Evolutionary conservation across 2,888 invertebrate genomes (phyloP).

Genomic region (Calameuta idolon): DNA sequence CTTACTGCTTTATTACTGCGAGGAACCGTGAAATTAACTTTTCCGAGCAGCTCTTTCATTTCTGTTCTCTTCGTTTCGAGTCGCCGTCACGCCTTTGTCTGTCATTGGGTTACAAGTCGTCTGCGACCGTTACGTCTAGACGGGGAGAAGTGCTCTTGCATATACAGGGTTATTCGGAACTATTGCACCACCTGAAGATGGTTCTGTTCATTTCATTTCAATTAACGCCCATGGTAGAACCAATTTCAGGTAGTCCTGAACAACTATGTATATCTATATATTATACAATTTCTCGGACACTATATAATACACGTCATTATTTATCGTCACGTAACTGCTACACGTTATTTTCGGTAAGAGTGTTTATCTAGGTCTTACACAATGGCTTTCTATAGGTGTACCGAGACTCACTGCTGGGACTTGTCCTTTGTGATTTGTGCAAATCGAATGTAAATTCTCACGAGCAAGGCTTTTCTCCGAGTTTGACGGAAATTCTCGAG

Average conservation of each 20-base stretch:
- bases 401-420: not conserved
- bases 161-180: too few relatives aligned
- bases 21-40: slow-evolving; percentile 15
- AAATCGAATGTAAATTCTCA: not conserved
- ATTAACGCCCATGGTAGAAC: too few relatives aligned
- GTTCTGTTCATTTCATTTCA: too few relatives aligned
- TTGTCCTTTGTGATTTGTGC: not conserved
- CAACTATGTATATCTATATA: too few relatives aligned
- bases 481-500: not conserved
- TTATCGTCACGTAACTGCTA: not conserved
- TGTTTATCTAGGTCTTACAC: not conserved
- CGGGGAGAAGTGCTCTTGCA: not conserved
- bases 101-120: not conserved
- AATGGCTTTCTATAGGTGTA: not conserved
- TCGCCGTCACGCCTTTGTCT: not conserved
- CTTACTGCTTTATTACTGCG: slow-evolving; percentile 10
- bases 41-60: not conserved
- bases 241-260: too few relatives aligned
- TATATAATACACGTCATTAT: not conserved
- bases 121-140: too few relatives aligned
- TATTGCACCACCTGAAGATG: too few relatives aligned
- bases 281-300: not conserved
- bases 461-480: not conserved
- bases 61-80: not conserved
- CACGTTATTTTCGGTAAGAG: not conserved